Conservation (phyloP, 2,113 vertebrate species). For the Peucedramus taeniatus region DNA sequence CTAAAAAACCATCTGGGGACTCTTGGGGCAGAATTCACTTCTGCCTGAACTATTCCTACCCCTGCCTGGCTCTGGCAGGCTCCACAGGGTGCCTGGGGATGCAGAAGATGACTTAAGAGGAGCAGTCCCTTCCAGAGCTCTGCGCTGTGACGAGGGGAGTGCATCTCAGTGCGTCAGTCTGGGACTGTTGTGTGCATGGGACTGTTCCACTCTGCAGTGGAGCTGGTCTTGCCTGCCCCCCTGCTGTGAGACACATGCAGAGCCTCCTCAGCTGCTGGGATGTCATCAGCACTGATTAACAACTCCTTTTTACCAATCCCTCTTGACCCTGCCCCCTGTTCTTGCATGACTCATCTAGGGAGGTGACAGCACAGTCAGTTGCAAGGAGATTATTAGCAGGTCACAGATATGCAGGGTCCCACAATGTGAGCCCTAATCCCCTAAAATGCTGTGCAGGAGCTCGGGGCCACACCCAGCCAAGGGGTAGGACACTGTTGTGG, state of each 20-base stretch:
- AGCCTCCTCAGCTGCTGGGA: not conserved
- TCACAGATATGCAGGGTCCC: not conserved
- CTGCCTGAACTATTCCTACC: not conserved
- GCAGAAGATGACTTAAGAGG: not conserved
- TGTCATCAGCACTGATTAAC: not conserved
- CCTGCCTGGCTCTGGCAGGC: not conserved
- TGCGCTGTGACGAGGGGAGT: not conserved
- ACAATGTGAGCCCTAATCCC: not conserved
- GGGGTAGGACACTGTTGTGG: fast-evolving
- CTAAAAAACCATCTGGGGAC: not conserved
- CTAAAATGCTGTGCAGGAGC: not conserved
- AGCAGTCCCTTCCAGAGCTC: not conserved
- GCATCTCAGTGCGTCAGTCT: not conserved
- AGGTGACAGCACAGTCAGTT: not conserved
- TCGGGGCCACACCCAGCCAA: not conserved
- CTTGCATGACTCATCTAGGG: conserved; percentile 3
- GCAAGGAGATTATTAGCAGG: not conserved
- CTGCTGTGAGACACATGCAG: not conserved
- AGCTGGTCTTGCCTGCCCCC: not conserved
- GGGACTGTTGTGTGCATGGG: not conserved
- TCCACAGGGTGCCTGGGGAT: not conserved
- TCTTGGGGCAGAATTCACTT: not conserved
- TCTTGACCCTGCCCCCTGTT: conserved; percentile 22
- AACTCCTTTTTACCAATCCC: not conserved
- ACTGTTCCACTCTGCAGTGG: not conserved